These are phyloP conservation scores for Craterocephalus amniculus DNA, from an alignment of 2,797 vertebrate genomes.

Conservation along the genomic window DNA sequence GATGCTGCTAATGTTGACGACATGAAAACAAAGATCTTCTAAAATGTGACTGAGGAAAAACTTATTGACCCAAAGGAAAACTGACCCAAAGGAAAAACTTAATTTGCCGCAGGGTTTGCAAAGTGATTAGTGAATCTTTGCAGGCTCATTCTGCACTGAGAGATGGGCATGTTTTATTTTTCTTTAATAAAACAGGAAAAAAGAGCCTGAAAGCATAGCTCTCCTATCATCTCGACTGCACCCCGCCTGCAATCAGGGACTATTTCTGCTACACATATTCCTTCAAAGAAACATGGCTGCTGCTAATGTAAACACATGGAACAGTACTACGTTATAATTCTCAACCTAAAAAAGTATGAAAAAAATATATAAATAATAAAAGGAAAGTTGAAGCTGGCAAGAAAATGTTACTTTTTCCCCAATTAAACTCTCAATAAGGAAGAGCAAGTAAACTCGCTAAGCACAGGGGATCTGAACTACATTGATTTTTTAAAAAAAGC, in stretches of 20 bases:
- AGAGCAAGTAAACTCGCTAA: constrained; percentile 3
- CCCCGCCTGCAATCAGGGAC: constrained; percentile 19
- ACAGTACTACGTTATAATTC: constrained; percentile 14
- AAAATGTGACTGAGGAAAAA: constrained; percentile 44
- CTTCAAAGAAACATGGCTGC: constrained; percentile 25
- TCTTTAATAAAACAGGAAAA: constrained; percentile 23
- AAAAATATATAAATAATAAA: constrained; percentile 7
- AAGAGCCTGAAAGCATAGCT: constrained; percentile 29
- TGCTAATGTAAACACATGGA: constrained; percentile 23
- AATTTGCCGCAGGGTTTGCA: constrained; percentile 5
- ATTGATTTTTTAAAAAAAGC: constrained; percentile 9
- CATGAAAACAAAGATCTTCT: constrained; percentile 29
- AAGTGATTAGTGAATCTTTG: constrained; percentile 23
- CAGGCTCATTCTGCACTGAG: constrained; percentile 20
- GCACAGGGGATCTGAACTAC: constrained; percentile 18
- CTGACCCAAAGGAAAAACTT: constrained; percentile 25
- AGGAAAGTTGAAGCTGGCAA: constrained; percentile 7
- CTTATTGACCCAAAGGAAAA: constrained; percentile 32
- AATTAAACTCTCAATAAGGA: constrained; percentile 15
- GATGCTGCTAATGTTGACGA: constrained; percentile 29
- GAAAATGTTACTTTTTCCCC: background rate
- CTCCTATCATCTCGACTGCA: constrained; percentile 28
- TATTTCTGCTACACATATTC: constrained; percentile 40
- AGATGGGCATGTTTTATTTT: constrained; percentile 5
- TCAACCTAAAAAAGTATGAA: constrained; percentile 7